Evolutionary conservation across 1,140 invertebrate species (phyloP), one percentile per base, ranked within the genome.

Genomic region (Drosophila nigromelanica): DNA sequence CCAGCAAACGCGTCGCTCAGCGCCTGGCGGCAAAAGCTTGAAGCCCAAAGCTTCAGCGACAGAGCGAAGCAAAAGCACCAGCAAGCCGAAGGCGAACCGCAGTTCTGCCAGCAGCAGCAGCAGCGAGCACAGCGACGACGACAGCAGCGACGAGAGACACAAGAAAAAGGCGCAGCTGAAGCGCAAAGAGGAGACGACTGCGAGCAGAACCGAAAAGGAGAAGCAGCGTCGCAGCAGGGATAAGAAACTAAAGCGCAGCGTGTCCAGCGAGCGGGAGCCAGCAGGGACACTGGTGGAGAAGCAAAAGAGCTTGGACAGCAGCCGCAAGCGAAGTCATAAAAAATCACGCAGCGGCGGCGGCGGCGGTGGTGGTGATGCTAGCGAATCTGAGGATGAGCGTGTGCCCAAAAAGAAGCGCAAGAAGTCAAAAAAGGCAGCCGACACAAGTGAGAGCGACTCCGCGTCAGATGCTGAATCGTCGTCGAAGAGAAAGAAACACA

Each of bases 381-480:
- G 90, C 30, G 91, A 91, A n/a, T 91, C 90, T 0, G 90, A 91
- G 42, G 85, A 82, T 48, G 87, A 67, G 90, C 93, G 37, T 90
- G 91, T 39, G 93, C 93, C 74, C 63, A 90, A 91, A 24, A 94
- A 92, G 72, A 94, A 93, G 76, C 90, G 78, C 18, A 93, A 93
- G 76, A 93, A 93, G 80, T 90, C 92, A 0, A 91, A 79, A 39
- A 91, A 90, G 55, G 39, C 61, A 8, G 63, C 94, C 48, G 94
- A 94, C 3, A 93, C 94, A 24, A 92, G 92, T 50, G 93, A 93
- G 8, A 94, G 94, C 6, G 95, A 95, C 0, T 94, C 93, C 12
- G 93, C 94, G 70, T 94, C 94, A 2, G 94, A 95, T 42, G 95
- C 94, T 47, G 94, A 94, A 43, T 92, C 92, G 14, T 93, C 94